Percentiles rank a stretch among this genome's conserved stretches.
Conservation (phyloP, 2,113 vertebrate species). For the Cryptotis parvus region DNA sequence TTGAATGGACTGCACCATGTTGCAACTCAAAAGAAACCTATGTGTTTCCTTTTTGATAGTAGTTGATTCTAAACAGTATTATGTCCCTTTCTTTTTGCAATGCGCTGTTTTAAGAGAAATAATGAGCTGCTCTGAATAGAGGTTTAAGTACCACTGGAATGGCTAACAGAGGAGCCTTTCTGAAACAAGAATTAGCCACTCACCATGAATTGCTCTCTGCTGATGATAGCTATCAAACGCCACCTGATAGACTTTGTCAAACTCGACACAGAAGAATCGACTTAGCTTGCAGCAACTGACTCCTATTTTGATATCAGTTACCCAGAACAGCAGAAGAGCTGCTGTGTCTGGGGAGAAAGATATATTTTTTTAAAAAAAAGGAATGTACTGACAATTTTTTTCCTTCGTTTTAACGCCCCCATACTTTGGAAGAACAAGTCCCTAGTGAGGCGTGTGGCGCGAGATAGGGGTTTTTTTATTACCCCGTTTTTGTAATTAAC, state of each 20-base stretch:
- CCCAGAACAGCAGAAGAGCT: neutral
- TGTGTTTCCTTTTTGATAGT: constrained; percentile 9
- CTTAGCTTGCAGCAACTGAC: constrained; percentile 14
- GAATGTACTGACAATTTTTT: neutral
- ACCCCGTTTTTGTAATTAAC: neutral
- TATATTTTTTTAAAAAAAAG: neutral
- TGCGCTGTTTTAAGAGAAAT: constrained; percentile 21
- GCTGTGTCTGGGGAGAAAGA: neutral
- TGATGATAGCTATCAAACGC: neutral
- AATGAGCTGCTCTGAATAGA: neutral
- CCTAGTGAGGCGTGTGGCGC: neutral
- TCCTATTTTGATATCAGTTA: neutral
- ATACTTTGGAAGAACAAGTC: neutral
- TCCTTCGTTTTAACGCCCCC: neutral
- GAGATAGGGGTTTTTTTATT: no score
- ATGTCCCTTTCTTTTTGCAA: neutral
- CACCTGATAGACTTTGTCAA: neutral
- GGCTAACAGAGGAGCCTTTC: neutral
- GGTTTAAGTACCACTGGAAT: neutral
- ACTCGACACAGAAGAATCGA: neutral
- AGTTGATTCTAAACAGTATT: neutral
- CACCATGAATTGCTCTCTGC: neutral
- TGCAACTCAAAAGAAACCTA: neutral
- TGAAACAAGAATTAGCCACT: neutral
- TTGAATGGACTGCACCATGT: neutral